Percentiles rank a stretch among this genome's conserved stretches.
Evolutionary conservation across 2,113 vertebrate species (phyloP).

Genomic region (Cichladusa arquata): DNA sequence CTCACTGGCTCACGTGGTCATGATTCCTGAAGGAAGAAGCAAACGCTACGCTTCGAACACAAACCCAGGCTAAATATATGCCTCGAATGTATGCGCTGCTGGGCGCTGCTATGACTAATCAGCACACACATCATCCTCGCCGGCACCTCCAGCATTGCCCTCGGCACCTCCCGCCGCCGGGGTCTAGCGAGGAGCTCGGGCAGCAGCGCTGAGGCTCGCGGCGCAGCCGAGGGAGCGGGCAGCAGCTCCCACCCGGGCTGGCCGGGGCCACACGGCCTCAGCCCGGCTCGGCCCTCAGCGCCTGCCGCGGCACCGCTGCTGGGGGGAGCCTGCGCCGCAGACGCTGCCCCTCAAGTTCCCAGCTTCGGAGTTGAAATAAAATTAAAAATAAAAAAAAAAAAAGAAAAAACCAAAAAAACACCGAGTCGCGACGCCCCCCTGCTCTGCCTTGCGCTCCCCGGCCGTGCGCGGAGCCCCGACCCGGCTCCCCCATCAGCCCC

Average conservation of each 20-base stretch:
- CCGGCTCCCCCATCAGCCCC: background rate
- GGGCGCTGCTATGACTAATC: background rate
- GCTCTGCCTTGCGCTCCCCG: background rate
- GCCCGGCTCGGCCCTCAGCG: background rate
- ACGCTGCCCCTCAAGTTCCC: background rate
- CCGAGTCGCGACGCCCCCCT: too few relatives aligned
- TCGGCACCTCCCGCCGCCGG: background rate
- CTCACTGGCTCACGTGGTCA: slow-evolving; percentile 35
- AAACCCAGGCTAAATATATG: background rate
- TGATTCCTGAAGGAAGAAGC: background rate
- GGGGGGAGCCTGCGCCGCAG: background rate
- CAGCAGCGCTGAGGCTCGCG: background rate
- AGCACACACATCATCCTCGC: background rate
- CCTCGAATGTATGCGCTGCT: background rate
- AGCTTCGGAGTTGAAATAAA: background rate
- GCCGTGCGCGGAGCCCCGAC: background rate
- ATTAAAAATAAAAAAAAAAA: too few relatives aligned
- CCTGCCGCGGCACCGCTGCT: too few relatives aligned
- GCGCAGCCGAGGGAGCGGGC: background rate
- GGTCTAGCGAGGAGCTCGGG: background rate
- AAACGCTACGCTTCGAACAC: background rate
- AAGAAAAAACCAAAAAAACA: background rate
- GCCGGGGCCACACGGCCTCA: background rate
- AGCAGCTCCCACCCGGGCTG: background rate
- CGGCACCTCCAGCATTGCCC: background rate